Conservation (phyloP, 1,140 invertebrate genomes). For the Aphelenchoides fujianensis region DNA sequence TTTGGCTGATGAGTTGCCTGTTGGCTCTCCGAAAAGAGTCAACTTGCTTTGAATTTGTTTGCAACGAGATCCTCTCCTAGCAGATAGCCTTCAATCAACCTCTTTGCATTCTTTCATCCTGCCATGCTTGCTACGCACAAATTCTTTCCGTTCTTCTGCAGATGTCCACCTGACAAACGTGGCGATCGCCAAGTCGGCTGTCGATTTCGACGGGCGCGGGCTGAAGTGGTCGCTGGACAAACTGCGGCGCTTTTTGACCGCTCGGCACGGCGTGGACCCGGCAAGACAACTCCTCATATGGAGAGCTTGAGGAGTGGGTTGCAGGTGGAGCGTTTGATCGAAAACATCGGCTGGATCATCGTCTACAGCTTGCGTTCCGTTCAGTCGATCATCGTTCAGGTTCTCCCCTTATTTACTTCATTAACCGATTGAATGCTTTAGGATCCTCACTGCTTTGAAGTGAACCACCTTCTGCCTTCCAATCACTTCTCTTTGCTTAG, state of each 20-base stretch:
- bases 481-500: too few relatives aligned
- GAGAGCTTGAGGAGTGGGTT: constrained; percentile 20
- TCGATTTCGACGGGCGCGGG: constrained; percentile 67
- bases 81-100: too few relatives aligned
- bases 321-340: constrained; percentile 63
- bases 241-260: constrained; percentile 63
- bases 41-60: too few relatives aligned
- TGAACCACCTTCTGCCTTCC: too few relatives aligned
- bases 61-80: too few relatives aligned
- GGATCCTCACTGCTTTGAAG: constrained; percentile 67
- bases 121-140: too few relatives aligned
- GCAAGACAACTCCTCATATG: constrained; percentile 51
- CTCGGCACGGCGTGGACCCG: constrained; percentile 63
- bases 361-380: constrained; percentile 64
- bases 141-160: too few relatives aligned
- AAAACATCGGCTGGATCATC: constrained; percentile 65
- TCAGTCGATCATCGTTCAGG: constrained; percentile 65
- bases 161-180: constrained; percentile 67
- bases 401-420: not conserved
- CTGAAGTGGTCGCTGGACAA: constrained; percentile 66
- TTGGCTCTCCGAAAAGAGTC: too few relatives aligned
- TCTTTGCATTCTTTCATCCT: too few relatives aligned
- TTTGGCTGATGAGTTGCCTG: too few relatives aligned
- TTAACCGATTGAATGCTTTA: constrained; percentile 63
- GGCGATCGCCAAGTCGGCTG: constrained; percentile 66